These are phyloP conservation scores for Corythucha ciliata DNA, from an alignment of 2,888 invertebrate genomes.

Conservation along the genomic window DNA sequence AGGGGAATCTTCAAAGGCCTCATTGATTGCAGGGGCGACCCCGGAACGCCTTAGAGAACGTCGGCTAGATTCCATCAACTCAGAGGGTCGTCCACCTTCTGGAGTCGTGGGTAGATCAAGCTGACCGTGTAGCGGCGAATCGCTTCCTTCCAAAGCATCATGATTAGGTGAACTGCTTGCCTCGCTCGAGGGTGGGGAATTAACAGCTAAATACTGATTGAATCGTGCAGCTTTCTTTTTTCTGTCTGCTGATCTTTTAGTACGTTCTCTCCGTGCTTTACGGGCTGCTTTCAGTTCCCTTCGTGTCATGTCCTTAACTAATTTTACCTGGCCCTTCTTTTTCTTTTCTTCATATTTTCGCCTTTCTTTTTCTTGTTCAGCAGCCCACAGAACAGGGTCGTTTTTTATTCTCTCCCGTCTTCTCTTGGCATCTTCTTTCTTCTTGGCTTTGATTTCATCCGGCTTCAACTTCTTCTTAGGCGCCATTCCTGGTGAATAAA, in stretches of 20 bases:
- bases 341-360: slow-evolving; percentile 6
- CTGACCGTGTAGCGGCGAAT: no score
- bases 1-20: no score
- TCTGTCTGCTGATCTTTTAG: background rate
- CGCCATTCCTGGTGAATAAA: no score
- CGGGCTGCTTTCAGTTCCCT: slow-evolving; percentile 1
- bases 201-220: background rate
- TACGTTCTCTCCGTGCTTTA: background rate
- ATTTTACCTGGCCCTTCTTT: slow-evolving; percentile 9
- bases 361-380: slow-evolving; percentile 7
- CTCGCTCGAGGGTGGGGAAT: slow-evolving; percentile 1
- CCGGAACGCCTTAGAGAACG: no score
- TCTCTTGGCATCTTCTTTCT: background rate
- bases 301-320: slow-evolving; percentile 4
- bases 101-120: no score
- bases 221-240: background rate
- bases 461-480: background rate
- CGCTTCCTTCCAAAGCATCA: no score
- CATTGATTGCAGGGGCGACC: no score
- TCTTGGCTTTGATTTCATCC: slow-evolving; percentile 3
- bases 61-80: no score
- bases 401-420: slow-evolving; percentile 13
- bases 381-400: background rate
- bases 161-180: no score
- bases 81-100: no score